phyloP scores from a whole-genome alignment of 2,888 invertebrate species.

The Polia nebulosa region DNA sequence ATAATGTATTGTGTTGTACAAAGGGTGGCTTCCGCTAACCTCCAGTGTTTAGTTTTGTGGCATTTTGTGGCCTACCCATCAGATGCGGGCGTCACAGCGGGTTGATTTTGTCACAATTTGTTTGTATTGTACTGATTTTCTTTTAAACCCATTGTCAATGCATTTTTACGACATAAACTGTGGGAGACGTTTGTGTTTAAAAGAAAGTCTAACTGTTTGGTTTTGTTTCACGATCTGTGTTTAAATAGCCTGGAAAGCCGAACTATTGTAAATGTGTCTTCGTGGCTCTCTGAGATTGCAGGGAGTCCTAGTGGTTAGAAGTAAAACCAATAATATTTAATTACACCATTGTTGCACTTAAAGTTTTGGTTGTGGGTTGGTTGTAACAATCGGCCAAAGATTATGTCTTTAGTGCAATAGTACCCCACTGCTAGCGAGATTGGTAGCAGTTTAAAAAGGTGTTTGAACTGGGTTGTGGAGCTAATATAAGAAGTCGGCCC shows the following conservation, averaged over 20 bases:
- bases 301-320: constrained; percentile 6
- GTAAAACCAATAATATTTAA: constrained; percentile 4
- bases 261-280: constrained; percentile 19
- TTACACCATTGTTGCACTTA: constrained; percentile 4
- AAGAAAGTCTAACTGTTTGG: constrained; percentile 58
- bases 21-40: constrained; percentile 81
- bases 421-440: not conserved
- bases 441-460: no score
- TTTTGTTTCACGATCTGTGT: constrained; percentile 49
- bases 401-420: not conserved
- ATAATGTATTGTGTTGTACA: constrained; percentile 81
- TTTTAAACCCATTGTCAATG: constrained; percentile 49
- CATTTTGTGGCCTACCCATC: constrained; percentile 65
- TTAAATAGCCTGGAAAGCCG: constrained; percentile 27
- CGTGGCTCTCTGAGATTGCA: constrained; percentile 9
- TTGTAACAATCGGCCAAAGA: not conserved
- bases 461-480: no score
- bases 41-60: constrained; percentile 80
- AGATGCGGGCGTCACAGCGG: constrained; percentile 79
- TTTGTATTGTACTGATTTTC: constrained; percentile 56
- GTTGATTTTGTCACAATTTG: constrained; percentile 64
- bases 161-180: constrained; percentile 52
- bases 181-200: constrained; percentile 43
- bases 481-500: no score
- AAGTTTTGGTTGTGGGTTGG: no score